phyloP scores from a whole-genome alignment of 2,113 vertebrate species.

The Alectura lathami region DNA sequence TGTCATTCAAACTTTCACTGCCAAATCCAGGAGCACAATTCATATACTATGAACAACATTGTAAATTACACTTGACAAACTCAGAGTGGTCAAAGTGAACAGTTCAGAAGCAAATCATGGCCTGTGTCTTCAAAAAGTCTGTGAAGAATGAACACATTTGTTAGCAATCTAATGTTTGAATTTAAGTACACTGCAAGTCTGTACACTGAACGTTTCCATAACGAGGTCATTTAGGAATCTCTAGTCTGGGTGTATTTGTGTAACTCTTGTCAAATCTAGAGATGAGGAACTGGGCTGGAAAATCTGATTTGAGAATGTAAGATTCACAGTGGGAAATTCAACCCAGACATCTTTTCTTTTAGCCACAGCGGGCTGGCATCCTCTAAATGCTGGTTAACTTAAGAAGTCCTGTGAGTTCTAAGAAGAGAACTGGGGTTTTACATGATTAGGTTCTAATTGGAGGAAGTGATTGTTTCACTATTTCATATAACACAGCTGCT shows the following conservation, averaged over 20 bases:
- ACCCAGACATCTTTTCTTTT: neutral
- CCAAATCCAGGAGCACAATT: neutral
- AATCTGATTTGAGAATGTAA: neutral
- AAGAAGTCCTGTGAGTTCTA: neutral
- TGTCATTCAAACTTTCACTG: neutral
- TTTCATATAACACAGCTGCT: constrained; percentile 8
- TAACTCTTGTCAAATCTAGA: neutral
- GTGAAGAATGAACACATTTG: constrained; percentile 31
- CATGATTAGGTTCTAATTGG: constrained; percentile 15
- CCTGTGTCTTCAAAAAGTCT: neutral
- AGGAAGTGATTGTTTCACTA: neutral
- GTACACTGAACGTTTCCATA: neutral
- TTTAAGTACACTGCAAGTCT: neutral
- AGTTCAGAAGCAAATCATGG: neutral
- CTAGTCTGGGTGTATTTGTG: neutral
- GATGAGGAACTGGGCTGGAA: constrained; percentile 24
- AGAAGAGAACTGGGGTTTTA: neutral
- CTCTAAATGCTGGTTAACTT: neutral
- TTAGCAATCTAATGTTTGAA: constrained; percentile 4
- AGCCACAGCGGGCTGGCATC: neutral
- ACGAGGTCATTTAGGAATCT: constrained; percentile 8
- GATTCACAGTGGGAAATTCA: constrained; percentile 18
- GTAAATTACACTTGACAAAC: constrained; percentile 15
- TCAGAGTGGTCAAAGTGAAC: neutral
- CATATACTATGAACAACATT: neutral